These are phyloP conservation scores for Calephelis virginiensis DNA, from an alignment of 1,140 invertebrate genomes.

Conservation along the genomic window DNA sequence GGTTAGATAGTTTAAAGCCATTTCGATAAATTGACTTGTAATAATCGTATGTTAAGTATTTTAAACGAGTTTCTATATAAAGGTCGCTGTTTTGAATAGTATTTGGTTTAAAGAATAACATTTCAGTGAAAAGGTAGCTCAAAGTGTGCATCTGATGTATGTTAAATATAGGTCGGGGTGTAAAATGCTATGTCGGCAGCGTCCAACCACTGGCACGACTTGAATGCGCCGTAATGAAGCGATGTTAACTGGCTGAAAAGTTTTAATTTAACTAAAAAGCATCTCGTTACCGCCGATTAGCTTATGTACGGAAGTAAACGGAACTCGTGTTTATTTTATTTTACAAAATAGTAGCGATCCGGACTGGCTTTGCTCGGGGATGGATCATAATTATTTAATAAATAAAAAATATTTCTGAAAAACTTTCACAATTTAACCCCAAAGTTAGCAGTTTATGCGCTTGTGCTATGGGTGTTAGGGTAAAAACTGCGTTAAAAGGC, in stretches of 20 bases:
- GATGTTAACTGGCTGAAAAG: slow-evolving; percentile 43
- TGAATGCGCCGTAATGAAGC: slow-evolving; percentile 59
- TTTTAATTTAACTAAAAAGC: slow-evolving; percentile 37
- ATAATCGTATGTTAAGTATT: neutral
- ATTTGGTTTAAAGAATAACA: slow-evolving; percentile 10
- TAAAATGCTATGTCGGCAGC: slow-evolving; percentile 37
- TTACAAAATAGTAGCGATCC: too few relatives aligned
- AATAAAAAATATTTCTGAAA: too few relatives aligned
- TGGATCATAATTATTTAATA: too few relatives aligned
- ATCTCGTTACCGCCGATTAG: slow-evolving; percentile 21
- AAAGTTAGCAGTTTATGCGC: too few relatives aligned
- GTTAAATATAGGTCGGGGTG: slow-evolving; percentile 45
- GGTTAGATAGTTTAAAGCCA: too few relatives aligned
- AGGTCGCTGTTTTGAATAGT: slow-evolving; percentile 12
- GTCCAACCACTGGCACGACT: slow-evolving; percentile 36
- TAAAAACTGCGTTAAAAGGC: too few relatives aligned
- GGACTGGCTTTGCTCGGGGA: too few relatives aligned
- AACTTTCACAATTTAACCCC: too few relatives aligned
- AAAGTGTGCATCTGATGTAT: slow-evolving; percentile 23
- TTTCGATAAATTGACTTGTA: too few relatives aligned
- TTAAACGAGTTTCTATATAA: slow-evolving; percentile 43
- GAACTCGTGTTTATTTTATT: too few relatives aligned
- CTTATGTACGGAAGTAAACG: neutral
- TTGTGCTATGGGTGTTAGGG: too few relatives aligned
- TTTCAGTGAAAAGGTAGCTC: slow-evolving; percentile 4